Evolutionary conservation across 2,888 invertebrate genomes (phyloP).

Genomic region (Standfussiana lucernea): DNA sequence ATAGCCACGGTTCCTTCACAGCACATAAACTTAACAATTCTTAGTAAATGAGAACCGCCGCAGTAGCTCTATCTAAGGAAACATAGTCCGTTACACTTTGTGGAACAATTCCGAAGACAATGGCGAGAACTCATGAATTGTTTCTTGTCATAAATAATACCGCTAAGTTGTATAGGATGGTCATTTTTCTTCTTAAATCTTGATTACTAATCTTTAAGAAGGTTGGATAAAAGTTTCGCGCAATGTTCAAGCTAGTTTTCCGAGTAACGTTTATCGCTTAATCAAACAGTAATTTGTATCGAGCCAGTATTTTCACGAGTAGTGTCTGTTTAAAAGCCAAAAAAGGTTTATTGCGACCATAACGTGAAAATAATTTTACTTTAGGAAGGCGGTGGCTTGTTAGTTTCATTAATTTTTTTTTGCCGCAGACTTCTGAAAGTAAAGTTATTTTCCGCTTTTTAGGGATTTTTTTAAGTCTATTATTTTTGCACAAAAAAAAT

Average conservation of each 20-base stretch:
- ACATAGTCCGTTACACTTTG: slow-evolving; percentile 43
- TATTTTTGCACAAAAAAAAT: too few relatives aligned
- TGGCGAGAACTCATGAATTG: slow-evolving; percentile 52
- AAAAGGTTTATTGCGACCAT: neutral
- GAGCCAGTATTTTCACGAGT: neutral
- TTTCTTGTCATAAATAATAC: slow-evolving; percentile 51
- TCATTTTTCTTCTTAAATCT: slow-evolving; percentile 45
- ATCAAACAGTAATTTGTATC: neutral
- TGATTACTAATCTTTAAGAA: slow-evolving; percentile 24
- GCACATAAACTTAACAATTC: slow-evolving; percentile 34
- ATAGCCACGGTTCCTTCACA: neutral
- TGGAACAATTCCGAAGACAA: slow-evolving; percentile 43
- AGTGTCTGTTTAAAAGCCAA: neutral
- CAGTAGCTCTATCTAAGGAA: slow-evolving; percentile 41
- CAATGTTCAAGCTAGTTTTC: neutral
- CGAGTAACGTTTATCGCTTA: neutral
- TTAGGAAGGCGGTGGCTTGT: too few relatives aligned
- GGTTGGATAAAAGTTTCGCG: slow-evolving; percentile 6
- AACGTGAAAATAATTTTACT: too few relatives aligned
- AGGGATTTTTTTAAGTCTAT: too few relatives aligned
- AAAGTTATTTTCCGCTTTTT: too few relatives aligned
- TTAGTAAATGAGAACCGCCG: slow-evolving; percentile 40
- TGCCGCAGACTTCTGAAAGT: too few relatives aligned
- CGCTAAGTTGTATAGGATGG: slow-evolving; percentile 20
- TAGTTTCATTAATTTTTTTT: too few relatives aligned